Evolutionary conservation across 2,797 vertebrate species (phyloP).

Genomic region (Monodelphis domestica): DNA sequence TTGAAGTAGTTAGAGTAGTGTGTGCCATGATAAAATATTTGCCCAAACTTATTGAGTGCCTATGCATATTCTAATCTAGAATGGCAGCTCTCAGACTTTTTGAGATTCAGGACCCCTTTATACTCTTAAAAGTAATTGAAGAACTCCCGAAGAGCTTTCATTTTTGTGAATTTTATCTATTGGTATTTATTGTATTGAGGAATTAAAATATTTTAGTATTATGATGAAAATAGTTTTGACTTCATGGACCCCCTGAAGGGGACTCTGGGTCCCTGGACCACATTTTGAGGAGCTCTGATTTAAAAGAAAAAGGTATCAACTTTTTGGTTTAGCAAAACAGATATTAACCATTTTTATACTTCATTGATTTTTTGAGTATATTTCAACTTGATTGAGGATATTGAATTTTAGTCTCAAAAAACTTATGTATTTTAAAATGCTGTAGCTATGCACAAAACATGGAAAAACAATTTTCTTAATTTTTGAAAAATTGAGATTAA

Average conservation of each 20-base stretch:
- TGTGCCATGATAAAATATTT: neutral
- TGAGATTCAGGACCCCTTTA: neutral
- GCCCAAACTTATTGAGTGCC: neutral
- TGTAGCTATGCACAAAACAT: neutral
- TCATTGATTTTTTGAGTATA: neutral
- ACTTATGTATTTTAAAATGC: neutral
- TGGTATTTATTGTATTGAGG: neutral
- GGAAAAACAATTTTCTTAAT: neutral
- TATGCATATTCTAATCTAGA: neutral
- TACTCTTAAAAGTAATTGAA: neutral
- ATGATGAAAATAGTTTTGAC: neutral
- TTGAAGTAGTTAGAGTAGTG: neutral
- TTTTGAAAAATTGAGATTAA: conserved; percentile 1
- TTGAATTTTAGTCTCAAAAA: neutral
- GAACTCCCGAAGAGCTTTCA: neutral
- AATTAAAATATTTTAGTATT: neutral
- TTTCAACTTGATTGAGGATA: neutral
- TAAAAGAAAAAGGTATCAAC: neutral
- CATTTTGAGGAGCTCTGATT: neutral
- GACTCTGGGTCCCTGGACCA: neutral
- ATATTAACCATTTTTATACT: neutral
- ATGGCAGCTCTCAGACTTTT: neutral
- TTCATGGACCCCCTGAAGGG: neutral
- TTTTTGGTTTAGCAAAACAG: neutral
- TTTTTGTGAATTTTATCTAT: neutral